Conservation (phyloP, 2,113 vertebrate genomes). For the Struthio camelus region DNA sequence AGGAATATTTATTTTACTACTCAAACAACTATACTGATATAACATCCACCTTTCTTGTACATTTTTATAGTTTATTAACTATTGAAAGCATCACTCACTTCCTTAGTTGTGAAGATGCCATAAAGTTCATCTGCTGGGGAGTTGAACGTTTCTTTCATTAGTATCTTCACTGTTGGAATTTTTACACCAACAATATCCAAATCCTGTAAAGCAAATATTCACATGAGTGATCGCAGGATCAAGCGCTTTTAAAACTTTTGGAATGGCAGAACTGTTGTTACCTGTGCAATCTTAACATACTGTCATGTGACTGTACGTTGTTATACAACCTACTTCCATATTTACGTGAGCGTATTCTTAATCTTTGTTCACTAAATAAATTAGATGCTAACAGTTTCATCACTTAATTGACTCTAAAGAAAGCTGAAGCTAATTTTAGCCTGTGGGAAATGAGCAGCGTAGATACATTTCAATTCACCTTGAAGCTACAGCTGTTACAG, state of each 20-base stretch:
- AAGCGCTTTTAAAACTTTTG: fast-evolving
- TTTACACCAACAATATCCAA: slow-evolving; percentile 55
- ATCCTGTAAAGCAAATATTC: neutral
- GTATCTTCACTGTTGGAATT: slow-evolving; percentile 72
- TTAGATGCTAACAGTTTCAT: neutral
- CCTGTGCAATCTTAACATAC: neutral
- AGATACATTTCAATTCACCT: neutral
- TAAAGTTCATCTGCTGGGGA: slow-evolving; percentile 62
- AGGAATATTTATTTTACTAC: neutral
- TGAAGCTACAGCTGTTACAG: neutral
- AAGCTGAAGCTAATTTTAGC: too few relatives aligned
- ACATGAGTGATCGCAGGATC: fast-evolving
- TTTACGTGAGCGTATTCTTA: neutral
- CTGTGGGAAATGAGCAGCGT: fast-evolving
- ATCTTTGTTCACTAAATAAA: neutral
- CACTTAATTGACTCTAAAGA: neutral
- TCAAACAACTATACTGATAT: neutral
- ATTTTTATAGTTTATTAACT: neutral
- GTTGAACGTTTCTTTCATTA: slow-evolving; percentile 62
- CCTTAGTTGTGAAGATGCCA: slow-evolving; percentile 69
- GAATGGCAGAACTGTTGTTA: neutral
- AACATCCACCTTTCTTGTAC: neutral
- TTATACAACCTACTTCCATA: fast-evolving
- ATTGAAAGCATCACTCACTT: slow-evolving; percentile 20
- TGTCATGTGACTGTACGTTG: fast-evolving